phyloP scores from a whole-genome alignment of 1,140 invertebrate genomes.

The Diorhabda elongata region DNA sequence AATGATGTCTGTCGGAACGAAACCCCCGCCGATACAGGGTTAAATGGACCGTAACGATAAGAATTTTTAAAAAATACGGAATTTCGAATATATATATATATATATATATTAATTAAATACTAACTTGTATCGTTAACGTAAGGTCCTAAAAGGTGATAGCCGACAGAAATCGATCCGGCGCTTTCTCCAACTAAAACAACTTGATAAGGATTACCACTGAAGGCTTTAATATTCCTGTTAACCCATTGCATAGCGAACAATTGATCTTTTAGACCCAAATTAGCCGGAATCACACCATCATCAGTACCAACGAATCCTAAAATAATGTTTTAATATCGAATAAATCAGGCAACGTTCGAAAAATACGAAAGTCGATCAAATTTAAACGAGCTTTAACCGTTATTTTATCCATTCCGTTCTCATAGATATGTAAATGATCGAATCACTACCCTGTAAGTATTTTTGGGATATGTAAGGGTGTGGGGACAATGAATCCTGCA shows the following conservation, averaged over 20 bases:
- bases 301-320: not conserved
- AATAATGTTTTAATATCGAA: not conserved
- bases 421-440: no score
- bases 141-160: not conserved
- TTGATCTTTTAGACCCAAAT: conserved; percentile 3
- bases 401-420: no score
- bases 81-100: not conserved
- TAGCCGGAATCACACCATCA: not conserved
- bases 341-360: no score
- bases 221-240: not conserved
- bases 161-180: conserved; percentile 1
- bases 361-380: no score
- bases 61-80: not conserved
- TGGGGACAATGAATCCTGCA: no score
- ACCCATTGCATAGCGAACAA: not conserved
- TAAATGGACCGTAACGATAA: no score
- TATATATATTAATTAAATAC: not conserved
- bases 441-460: no score
- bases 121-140: not conserved
- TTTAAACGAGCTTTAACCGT: no score
- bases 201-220: not conserved
- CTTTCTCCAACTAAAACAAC: conserved; percentile 1
- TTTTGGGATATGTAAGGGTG: no score
- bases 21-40: no score
- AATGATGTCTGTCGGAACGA: no score